These are phyloP conservation scores for Tanytarsus gracilentus DNA, from an alignment of 2,888 invertebrate genomes.

Conservation along the genomic window DNA sequence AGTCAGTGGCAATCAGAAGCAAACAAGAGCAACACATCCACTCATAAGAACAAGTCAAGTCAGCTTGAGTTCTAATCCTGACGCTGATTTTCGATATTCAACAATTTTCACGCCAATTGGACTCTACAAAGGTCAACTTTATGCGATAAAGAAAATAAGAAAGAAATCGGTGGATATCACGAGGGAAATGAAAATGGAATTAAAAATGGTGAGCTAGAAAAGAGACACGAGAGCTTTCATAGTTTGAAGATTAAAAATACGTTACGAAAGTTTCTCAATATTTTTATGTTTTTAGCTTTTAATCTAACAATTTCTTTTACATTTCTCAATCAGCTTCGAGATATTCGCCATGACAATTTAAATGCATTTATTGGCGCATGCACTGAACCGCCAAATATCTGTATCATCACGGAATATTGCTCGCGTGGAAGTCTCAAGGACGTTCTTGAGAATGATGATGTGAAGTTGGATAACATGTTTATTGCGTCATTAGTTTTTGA, in stretches of 20 bases:
- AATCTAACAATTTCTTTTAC: neutral
- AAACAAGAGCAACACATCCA: slow-evolving; percentile 48
- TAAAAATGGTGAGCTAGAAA: slow-evolving; percentile 65
- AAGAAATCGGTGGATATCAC: slow-evolving; percentile 83
- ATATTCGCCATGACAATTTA: slow-evolving; percentile 82
- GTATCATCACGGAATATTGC: slow-evolving; percentile 82
- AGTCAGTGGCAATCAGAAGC: slow-evolving; percentile 38
- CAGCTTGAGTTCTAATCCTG: slow-evolving; percentile 84
- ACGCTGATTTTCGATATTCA: slow-evolving; percentile 81
- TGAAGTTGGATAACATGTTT: slow-evolving; percentile 93
- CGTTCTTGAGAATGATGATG: slow-evolving; percentile 88
- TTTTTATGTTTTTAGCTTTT: neutral
- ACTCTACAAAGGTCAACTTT: slow-evolving; percentile 75
- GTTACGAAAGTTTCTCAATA: neutral
- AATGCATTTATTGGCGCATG: slow-evolving; percentile 89
- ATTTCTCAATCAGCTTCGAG: slow-evolving; percentile 60
- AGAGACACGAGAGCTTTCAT: neutral
- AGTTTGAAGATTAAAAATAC: neutral
- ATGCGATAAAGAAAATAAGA: slow-evolving; percentile 76
- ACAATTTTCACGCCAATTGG: slow-evolving; percentile 87
- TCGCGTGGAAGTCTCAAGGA: slow-evolving; percentile 87
- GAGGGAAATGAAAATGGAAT: slow-evolving; percentile 82
- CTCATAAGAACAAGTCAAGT: slow-evolving; percentile 76
- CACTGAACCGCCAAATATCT: slow-evolving; percentile 82
- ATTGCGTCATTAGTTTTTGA: slow-evolving; percentile 91